Percentiles rank a stretch among this genome's conserved stretches.
Conservation (phyloP, 1,140 invertebrate species). For the Nasonia vitripennis region DNA sequence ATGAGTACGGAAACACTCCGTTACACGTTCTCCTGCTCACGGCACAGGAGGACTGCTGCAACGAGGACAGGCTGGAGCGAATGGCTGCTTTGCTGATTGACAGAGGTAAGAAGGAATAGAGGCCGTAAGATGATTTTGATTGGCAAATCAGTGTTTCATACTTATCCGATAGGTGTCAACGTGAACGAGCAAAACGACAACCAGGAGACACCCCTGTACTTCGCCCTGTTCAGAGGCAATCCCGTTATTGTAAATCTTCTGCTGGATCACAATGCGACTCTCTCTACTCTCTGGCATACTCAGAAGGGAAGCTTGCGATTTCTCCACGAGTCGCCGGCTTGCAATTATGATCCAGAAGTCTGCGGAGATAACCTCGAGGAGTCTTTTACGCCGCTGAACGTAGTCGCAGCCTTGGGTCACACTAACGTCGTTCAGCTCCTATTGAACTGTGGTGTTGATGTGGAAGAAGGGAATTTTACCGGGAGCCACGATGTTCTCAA, state of each 20-base stretch:
- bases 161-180: slow-evolving; percentile 14
- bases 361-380: slow-evolving; percentile 6
- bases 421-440: neutral
- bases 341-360: slow-evolving; percentile 1
- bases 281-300: neutral
- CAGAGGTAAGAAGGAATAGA: neutral
- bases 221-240: neutral
- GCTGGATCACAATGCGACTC: neutral
- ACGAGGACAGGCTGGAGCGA: slow-evolving; percentile 1
- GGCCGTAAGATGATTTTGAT: neutral
- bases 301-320: neutral
- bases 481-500: neutral
- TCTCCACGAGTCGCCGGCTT: slow-evolving; percentile 9
- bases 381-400: slow-evolving; percentile 20
- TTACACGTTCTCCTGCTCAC: neutral
- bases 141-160: neutral
- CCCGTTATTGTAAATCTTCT: neutral
- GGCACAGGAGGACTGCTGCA: neutral
- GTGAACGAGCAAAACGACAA: slow-evolving; percentile 18
- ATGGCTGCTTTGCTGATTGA: neutral
- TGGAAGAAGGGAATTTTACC: neutral
- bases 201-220: neutral
- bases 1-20: slow-evolving; percentile 24
- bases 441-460: neutral
- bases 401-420: slow-evolving; percentile 8